A percentile compares a stretch with the other conserved stretches of the same genome.
Evolutionary conservation across 2,888 invertebrate species (phyloP).

Genomic region (Lissocephala sabroskyi): DNA sequence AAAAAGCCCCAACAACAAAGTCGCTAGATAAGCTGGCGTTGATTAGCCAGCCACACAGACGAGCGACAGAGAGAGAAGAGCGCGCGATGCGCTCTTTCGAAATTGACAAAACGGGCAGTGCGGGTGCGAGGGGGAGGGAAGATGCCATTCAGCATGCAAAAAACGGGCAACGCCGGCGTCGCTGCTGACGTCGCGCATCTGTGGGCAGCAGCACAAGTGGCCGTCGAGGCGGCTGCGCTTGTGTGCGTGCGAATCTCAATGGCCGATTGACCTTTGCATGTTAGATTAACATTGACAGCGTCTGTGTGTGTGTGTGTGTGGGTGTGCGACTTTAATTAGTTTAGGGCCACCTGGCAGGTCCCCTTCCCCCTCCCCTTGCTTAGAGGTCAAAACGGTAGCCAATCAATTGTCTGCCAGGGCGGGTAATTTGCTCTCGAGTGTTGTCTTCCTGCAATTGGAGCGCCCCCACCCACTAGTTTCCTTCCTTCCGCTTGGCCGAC

Average conservation of each 20-base stretch:
- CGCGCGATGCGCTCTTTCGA: slow-evolving; percentile 11
- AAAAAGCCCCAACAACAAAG: too few species aligned
- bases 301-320: slow-evolving; percentile 14
- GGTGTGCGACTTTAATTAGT: slow-evolving; percentile 33
- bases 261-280: slow-evolving; percentile 64
- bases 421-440: slow-evolving; percentile 51
- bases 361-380: too few species aligned
- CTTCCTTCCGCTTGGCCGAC: slow-evolving; percentile 36
- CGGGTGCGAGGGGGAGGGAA: slow-evolving; percentile 15
- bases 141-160: too few species aligned
- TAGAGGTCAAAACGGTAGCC: slow-evolving; percentile 51
- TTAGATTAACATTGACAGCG: slow-evolving; percentile 41
- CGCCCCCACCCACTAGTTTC: slow-evolving; percentile 31
- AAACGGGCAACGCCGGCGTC: too few species aligned
- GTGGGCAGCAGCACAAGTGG: too few species aligned
- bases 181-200: too few species aligned
- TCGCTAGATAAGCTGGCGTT: slow-evolving; percentile 57
- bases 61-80: slow-evolving; percentile 19
- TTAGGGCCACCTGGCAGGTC: slow-evolving; percentile 27
- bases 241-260: slow-evolving; percentile 30
- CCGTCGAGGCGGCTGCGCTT: slow-evolving; percentile 1
- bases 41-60: slow-evolving; percentile 36
- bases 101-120: slow-evolving; percentile 7
- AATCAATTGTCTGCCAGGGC: slow-evolving; percentile 19
- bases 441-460: slow-evolving; percentile 43